Base-by-base conservation (phyloP, 2,113 vertebrate genomes). In the Xyrauchen texanus region DNA sequence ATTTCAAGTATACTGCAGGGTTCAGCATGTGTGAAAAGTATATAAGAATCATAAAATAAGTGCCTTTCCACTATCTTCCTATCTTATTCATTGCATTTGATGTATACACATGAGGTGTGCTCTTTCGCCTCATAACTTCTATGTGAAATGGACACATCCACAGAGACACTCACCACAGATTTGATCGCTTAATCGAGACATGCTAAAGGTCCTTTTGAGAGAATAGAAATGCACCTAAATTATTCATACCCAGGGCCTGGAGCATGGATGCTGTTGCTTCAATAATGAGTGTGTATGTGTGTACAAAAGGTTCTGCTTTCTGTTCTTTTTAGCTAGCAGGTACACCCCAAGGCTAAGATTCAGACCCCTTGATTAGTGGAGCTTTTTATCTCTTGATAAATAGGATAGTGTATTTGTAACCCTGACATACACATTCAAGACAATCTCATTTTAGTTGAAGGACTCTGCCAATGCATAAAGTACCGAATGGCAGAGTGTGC, bases 201-300 rank as follows among this genome's bases (percentile, higher is more conserved):
- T 10, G 46, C 81, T 60, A 72, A 45, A 77, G 64, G 11, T 76
- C 81, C 85, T 85, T 49, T 69, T 76, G 52, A 87, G 77, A 51
- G 45, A 83, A 82, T 85, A 86, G 81, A 82, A 65, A 82, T 73
- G 7, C 57, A 49, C 68, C 61, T 90, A 64, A 87, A 88, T 88
- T 79, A 88, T 90, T 85, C 74, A 89, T 79, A 64, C 34, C 42
- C 7, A 76, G 66, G 63, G 80, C 78, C 69, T 64, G 8, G 55
- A 72, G 80, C 66, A 61, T 67, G 11, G 76, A 55, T 61, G 68
- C 55, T 12, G 2, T 65, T 65, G 78, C 69, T 76, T 64, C 42
- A 70, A 11, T 79, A 47, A 57, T 49, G 68, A 34, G 61, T 46
- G 16, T 57, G 8, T 45, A 4, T 64, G 51, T 15, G 58, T 58